These are phyloP conservation scores for Trinectes maculatus DNA, from an alignment of 2,113 vertebrate genomes.

Conservation along the genomic window DNA sequence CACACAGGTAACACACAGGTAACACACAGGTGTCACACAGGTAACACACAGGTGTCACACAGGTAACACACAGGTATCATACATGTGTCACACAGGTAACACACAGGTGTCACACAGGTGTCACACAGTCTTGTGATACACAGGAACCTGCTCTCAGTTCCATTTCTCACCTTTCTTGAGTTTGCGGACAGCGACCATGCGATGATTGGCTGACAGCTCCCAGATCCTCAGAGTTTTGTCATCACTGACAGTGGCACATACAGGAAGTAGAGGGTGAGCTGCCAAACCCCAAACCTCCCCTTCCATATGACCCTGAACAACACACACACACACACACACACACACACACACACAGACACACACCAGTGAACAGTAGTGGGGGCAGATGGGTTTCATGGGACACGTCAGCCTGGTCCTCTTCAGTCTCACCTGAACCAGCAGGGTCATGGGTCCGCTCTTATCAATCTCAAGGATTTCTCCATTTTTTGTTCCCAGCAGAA, in stretches of 20 bases:
- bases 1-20: neutral
- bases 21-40: neutral
- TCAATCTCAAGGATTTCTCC: slow-evolving; percentile 98
- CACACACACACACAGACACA: too few relatives aligned
- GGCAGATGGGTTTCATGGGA: too few relatives aligned
- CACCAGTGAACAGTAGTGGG: too few relatives aligned
- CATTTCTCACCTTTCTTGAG: slow-evolving; percentile 91
- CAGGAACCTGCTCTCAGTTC: neutral
- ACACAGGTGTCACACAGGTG: neutral
- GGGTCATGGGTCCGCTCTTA: slow-evolving; percentile 94
- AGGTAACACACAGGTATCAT: neutral
- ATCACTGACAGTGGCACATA: slow-evolving; percentile 96
- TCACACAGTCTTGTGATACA: too few relatives aligned
- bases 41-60: neutral
- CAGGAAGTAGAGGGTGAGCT: slow-evolving; percentile 91
- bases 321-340: slow-evolving; percentile 10
- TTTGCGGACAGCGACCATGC: slow-evolving; percentile 97
- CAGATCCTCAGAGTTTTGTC: slow-evolving; percentile 96
- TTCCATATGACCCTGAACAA: slow-evolving; percentile 93
- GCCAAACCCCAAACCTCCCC: slow-evolving; percentile 98
- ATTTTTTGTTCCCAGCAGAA: slow-evolving; percentile 96
- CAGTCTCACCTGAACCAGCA: slow-evolving; percentile 78
- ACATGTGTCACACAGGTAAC: neutral
- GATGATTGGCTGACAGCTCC: slow-evolving; percentile 95
- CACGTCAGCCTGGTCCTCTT: too few relatives aligned